Conservation (phyloP, 2,888 invertebrate species). For the Drosophila sordidula region DNA sequence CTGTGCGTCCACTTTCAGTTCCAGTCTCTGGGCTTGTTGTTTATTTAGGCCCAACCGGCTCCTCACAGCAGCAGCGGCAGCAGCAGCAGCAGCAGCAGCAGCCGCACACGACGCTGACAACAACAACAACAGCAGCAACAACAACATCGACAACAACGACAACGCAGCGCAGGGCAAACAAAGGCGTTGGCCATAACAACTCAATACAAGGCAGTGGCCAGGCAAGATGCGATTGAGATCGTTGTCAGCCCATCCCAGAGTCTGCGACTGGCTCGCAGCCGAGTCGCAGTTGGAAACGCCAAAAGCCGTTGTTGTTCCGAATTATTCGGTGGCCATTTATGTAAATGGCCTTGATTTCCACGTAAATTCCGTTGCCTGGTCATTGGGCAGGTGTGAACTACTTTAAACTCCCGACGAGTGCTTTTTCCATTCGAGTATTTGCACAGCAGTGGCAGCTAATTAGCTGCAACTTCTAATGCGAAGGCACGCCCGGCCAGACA, state of each 20-base stretch:
- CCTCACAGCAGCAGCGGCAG: slow-evolving; percentile 46
- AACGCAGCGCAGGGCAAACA: slow-evolving; percentile 66
- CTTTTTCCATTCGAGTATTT: slow-evolving; percentile 27
- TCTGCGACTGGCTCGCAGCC: slow-evolving; percentile 1
- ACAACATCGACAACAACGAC: slow-evolving; percentile 26
- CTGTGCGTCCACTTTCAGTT: slow-evolving; percentile 50
- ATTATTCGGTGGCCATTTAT: slow-evolving; percentile 63
- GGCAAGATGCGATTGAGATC: slow-evolving; percentile 53
- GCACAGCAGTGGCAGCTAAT: slow-evolving; percentile 59
- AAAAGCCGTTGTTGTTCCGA: neutral
- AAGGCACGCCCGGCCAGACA: slow-evolving; percentile 54
- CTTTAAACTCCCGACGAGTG: slow-evolving; percentile 57
- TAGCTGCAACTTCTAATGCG: slow-evolving; percentile 66
- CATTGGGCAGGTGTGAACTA: slow-evolving; percentile 73
- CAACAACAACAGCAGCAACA: slow-evolving; percentile 15
- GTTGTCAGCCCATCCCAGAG: slow-evolving; percentile 50
- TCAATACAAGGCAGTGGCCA: slow-evolving; percentile 62
- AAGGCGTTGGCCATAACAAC: slow-evolving; percentile 78
- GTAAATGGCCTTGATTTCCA: slow-evolving; percentile 77
- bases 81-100: slow-evolving; percentile 44
- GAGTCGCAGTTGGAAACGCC: slow-evolving; percentile 6
- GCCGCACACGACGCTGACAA: slow-evolving; percentile 74
- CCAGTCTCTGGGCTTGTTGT: slow-evolving; percentile 53
- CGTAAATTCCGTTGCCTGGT: slow-evolving; percentile 40
- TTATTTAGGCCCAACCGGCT: slow-evolving; percentile 78